Evolutionary conservation across 2,797 vertebrate genomes (phyloP).

Genomic region (Platalea minor): DNA sequence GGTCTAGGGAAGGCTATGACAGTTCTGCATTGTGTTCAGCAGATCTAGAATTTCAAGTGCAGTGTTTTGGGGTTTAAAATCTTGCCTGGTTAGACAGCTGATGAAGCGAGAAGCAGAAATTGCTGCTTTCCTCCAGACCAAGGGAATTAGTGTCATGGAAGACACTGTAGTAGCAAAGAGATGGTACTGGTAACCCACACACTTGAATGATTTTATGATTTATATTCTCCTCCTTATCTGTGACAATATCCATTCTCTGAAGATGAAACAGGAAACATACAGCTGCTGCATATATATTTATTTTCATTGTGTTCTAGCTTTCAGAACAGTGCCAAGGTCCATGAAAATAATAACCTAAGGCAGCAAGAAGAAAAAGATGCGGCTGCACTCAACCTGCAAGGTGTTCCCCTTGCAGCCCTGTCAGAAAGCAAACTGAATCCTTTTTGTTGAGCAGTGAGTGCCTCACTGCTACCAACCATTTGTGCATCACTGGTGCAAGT

Average conservation of each 20-base stretch:
- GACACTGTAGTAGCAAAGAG: constrained; percentile 19
- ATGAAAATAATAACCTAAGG: constrained; percentile 23
- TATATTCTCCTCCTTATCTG: constrained; percentile 50
- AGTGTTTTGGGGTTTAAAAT: constrained; percentile 42
- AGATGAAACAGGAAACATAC: constrained; percentile 43
- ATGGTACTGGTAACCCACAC: constrained; percentile 1
- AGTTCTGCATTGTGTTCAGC: not conserved
- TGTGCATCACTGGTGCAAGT: not conserved
- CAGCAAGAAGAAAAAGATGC: not conserved
- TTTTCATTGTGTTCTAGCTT: constrained; percentile 50
- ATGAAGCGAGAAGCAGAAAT: constrained; percentile 57
- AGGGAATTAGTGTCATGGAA: constrained; percentile 54
- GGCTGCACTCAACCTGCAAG: not conserved
- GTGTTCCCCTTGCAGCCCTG: not conserved
- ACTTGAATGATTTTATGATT: constrained; percentile 53
- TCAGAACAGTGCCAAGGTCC: constrained; percentile 1
- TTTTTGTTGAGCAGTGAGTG: not conserved
- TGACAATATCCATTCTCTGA: constrained; percentile 62
- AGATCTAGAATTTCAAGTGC: constrained; percentile 1
- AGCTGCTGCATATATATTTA: constrained; percentile 38
- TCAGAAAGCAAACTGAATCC: not conserved
- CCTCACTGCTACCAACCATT: not conserved
- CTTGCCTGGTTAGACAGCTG: constrained; percentile 49
- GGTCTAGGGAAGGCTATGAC: not conserved
- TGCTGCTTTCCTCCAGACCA: constrained; percentile 31